These are phyloP conservation scores for Bovichtus diacanthus DNA, from an alignment of 2,797 vertebrate species.

Conservation along the genomic window DNA sequence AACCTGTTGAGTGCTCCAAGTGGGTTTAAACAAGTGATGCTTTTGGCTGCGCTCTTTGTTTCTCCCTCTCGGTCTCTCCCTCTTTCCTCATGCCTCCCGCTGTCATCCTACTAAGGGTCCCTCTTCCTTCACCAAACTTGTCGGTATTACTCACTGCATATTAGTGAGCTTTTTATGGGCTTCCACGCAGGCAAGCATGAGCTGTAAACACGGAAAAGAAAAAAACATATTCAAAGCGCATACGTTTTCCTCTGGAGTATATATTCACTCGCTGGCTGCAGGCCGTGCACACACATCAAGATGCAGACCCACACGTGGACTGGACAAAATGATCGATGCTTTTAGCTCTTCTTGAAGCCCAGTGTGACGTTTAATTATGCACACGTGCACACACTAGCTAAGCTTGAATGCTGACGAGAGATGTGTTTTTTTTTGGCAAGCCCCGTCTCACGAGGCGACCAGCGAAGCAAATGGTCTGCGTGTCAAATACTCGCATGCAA, in stretches of 20 bases:
- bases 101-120: conserved; percentile 52
- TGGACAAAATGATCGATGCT: conserved; percentile 52
- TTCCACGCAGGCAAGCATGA: not conserved
- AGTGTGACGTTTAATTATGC: conserved; percentile 69
- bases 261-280: not conserved
- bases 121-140: conserved; percentile 51
- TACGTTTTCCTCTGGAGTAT: not conserved
- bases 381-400: conserved; percentile 19
- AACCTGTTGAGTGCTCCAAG: conserved; percentile 18
- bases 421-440: not conserved
- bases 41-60: conserved; percentile 27
- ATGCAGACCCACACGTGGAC: conserved; percentile 20
- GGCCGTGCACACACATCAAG: conserved; percentile 19
- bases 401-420: conserved; percentile 49
- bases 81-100: conserved; percentile 4
- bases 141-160: conserved; percentile 28
- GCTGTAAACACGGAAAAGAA: conserved; percentile 15
- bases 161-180: conserved; percentile 4
- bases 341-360: conserved; percentile 59
- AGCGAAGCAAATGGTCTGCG: conserved; percentile 21
- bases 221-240: not conserved
- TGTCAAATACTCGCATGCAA: conserved; percentile 7
- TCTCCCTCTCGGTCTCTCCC: not conserved
- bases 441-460: conserved; percentile 20
- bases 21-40: conserved; percentile 45